These are phyloP conservation scores for Amblyopsis rosae DNA, from an alignment of 2,113 vertebrate genomes.

Conservation along the genomic window DNA sequence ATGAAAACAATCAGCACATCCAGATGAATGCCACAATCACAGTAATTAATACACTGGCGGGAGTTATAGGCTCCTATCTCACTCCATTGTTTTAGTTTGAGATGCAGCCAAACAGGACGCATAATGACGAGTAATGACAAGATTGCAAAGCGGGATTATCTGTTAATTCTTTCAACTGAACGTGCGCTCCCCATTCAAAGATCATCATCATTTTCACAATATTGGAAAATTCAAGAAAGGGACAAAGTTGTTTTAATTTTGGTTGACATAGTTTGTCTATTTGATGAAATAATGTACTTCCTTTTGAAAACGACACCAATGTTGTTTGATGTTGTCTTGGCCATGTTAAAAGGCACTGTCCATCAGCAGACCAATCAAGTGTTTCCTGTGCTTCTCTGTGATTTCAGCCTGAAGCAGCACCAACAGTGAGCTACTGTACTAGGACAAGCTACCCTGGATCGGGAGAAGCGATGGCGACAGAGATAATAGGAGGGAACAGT, in stretches of 20 bases:
- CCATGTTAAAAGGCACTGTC: background rate
- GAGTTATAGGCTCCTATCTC: conserved; percentile 43
- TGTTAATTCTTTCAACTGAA: conserved; percentile 35
- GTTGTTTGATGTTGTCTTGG: background rate
- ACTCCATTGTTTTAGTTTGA: conserved; percentile 51
- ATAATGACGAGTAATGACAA: conserved; percentile 52
- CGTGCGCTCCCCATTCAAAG: no score
- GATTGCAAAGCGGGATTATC: conserved; percentile 54
- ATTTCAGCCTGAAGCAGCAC: conserved; percentile 74
- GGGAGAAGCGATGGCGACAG: conserved; percentile 36
- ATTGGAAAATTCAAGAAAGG: no score
- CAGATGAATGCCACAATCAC: conserved; percentile 55
- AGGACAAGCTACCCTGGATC: conserved; percentile 34
- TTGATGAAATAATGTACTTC: no score
- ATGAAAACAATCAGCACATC: conserved; percentile 56
- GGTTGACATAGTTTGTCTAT: no score
- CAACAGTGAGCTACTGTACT: conserved; percentile 64
- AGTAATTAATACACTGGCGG: conserved; percentile 45
- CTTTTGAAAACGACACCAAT: background rate
- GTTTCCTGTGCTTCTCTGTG: conserved; percentile 44
- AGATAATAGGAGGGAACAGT: conserved; percentile 44
- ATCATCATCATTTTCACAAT: no score
- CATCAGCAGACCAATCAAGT: conserved; percentile 41
- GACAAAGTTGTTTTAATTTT: no score
- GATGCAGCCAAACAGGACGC: conserved; percentile 40